These are phyloP conservation scores for Papilio polyxenes DNA, from an alignment of 1,140 invertebrate genomes.

Conservation along the genomic window DNA sequence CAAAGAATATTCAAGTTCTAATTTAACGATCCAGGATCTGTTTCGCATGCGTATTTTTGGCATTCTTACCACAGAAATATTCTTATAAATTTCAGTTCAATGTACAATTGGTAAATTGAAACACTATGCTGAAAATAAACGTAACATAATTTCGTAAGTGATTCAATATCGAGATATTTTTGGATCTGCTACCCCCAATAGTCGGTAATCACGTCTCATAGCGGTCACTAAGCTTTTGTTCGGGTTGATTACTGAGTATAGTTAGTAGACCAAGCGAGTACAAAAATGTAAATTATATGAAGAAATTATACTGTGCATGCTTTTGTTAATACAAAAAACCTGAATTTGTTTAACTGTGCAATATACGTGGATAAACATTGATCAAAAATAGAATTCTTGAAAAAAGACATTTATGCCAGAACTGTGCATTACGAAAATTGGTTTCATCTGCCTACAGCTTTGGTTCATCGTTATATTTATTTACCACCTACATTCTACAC, in stretches of 20 bases:
- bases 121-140: not conserved
- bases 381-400: too few relatives aligned
- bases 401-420: not conserved
- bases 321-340: too few relatives aligned
- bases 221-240: conserved; percentile 20
- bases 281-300: too few relatives aligned
- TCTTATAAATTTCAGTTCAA: not conserved
- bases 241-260: not conserved
- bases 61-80: not conserved
- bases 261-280: not conserved
- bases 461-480: conserved; percentile 3
- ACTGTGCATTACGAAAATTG: not conserved
- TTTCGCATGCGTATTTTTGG: too few relatives aligned
- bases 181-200: not conserved
- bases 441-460: not conserved
- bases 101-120: not conserved
- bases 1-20: not conserved
- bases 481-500: not conserved
- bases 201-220: not conserved
- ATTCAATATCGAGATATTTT: conserved; percentile 9
- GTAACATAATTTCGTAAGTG: conserved; percentile 5
- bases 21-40: not conserved
- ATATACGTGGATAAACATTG: too few relatives aligned
- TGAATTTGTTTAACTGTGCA: too few relatives aligned
- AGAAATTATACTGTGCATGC: too few relatives aligned